Conservation (phyloP, 2,797 vertebrate species). For the Phyllotis vaccarum region DNA sequence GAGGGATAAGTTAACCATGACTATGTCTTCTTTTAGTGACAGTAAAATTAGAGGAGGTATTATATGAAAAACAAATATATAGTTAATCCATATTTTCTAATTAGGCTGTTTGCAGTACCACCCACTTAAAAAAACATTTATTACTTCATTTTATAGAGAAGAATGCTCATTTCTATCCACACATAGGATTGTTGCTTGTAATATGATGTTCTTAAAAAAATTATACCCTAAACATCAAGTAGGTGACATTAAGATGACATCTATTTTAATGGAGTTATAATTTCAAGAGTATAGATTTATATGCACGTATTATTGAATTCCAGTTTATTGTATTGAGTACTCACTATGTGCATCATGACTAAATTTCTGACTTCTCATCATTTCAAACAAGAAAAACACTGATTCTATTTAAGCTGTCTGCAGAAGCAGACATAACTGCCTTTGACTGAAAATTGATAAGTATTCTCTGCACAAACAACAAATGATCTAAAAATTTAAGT, state of each 20-base stretch:
- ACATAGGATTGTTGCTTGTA: not conserved
- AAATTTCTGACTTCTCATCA: not conserved
- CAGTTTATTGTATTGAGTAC: not conserved
- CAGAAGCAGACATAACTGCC: not conserved
- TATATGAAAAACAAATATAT: not conserved
- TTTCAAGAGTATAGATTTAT: not conserved
- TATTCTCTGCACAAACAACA: not conserved
- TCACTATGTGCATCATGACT: not conserved
- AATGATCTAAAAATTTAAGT: constrained; percentile 38
- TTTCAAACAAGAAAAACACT: not conserved
- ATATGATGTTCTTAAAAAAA: not conserved
- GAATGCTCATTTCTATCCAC: not conserved
- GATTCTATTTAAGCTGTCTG: not conserved
- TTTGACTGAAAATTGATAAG: not conserved
- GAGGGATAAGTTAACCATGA: not conserved
- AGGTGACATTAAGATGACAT: not conserved
- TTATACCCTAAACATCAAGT: not conserved
- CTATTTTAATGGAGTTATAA: not conserved
- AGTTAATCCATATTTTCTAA: not conserved
- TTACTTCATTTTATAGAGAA: not conserved
- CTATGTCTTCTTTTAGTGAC: not conserved
- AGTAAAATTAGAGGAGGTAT: not conserved
- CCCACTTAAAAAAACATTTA: not conserved
- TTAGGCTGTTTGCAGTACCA: not conserved
- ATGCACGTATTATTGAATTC: not conserved